phyloP scores from a whole-genome alignment of 2,113 vertebrate genomes.

The Suncus etruscus region DNA sequence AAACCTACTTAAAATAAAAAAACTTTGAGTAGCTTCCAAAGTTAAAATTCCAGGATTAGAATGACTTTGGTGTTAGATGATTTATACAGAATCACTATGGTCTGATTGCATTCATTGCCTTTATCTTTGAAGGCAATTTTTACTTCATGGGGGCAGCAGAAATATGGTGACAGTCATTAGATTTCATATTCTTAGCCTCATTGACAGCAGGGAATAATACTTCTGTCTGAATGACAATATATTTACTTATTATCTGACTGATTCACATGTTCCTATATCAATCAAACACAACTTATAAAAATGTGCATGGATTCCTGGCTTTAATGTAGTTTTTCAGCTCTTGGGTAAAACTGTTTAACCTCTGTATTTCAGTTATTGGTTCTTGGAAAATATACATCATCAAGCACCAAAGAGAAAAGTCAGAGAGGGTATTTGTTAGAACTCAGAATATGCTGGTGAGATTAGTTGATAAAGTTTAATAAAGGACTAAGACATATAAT shows the following conservation, averaged over 20 bases:
- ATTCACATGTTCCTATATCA: background rate
- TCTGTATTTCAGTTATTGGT: too few species aligned
- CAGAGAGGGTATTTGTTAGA: background rate
- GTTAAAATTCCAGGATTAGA: too few species aligned
- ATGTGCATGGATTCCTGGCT: background rate
- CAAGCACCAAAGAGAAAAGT: background rate
- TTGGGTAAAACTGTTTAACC: too few species aligned
- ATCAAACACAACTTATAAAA: background rate
- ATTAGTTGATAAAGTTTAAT: background rate
- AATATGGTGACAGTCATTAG: background rate
- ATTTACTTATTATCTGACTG: background rate
- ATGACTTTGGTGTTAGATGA: background rate
- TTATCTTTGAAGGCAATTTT: background rate
- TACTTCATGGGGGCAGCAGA: background rate
- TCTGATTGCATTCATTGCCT: background rate
- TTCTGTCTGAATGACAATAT: background rate
- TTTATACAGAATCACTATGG: background rate
- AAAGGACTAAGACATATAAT: background rate
- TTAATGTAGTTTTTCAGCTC: background rate
- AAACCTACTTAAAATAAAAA: background rate
- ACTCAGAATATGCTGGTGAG: background rate
- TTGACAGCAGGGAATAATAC: background rate
- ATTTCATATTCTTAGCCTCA: background rate
- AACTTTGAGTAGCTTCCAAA: background rate
- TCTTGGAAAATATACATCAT: background rate